Conservation (phyloP, 2,888 invertebrate species). For the Papilio elwesi region DNA sequence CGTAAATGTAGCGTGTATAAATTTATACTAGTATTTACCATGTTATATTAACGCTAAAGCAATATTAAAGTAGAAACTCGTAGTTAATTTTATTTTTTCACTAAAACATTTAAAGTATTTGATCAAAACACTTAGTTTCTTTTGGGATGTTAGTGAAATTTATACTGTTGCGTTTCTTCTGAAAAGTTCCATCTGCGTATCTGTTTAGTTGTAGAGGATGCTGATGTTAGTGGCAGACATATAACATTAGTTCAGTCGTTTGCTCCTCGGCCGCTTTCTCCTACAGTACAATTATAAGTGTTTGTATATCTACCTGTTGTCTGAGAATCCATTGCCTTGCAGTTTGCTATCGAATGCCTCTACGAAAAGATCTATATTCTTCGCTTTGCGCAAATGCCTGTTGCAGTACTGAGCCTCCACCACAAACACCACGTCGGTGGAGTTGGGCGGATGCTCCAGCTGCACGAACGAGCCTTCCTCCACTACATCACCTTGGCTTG, state of each 20-base stretch:
- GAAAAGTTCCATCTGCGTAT: too few relatives aligned
- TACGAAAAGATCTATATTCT: slow-evolving; percentile 88
- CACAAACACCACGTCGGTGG: slow-evolving; percentile 94
- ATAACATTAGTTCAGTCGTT: not conserved
- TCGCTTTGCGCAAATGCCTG: slow-evolving; percentile 85
- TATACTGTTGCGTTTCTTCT: too few relatives aligned
- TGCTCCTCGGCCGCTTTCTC: too few relatives aligned
- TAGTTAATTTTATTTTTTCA: too few relatives aligned
- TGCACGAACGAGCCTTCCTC: slow-evolving; percentile 90
- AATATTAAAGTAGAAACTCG: too few relatives aligned
- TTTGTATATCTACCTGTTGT: slow-evolving; percentile 85
- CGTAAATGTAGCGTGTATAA: too few relatives aligned
- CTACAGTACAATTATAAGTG: slow-evolving; percentile 85
- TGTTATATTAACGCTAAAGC: too few relatives aligned
- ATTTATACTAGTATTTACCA: too few relatives aligned
- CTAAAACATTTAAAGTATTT: too few relatives aligned
- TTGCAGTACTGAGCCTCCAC: slow-evolving; percentile 95
- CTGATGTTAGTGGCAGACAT: slow-evolving; percentile 4
- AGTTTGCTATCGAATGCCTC: slow-evolving; percentile 88
- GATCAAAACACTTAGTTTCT: too few relatives aligned
- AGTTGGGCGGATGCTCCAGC: slow-evolving; percentile 86
- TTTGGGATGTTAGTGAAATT: too few relatives aligned
- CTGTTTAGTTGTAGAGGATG: too few relatives aligned
- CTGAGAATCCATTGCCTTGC: slow-evolving; percentile 83
- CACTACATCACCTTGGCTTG: slow-evolving; percentile 87